Conservation (phyloP, 2,113 vertebrate species). For the Syngnathoides biaculeatus region DNA sequence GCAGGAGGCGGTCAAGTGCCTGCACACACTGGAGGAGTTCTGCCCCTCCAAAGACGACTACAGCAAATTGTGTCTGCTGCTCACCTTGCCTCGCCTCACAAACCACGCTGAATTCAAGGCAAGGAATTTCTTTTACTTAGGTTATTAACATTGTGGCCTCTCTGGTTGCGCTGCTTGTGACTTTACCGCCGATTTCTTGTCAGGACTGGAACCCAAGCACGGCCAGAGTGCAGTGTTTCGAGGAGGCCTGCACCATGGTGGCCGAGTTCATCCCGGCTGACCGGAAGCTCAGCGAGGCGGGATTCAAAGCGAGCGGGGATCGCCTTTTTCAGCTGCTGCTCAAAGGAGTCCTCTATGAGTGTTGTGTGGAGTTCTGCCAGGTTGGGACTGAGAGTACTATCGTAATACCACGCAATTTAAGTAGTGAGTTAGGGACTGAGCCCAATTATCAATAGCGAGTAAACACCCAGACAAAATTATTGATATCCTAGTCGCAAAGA, state of each 20-base stretch:
- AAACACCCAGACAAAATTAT: too few species aligned
- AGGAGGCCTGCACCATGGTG: conserved; percentile 93
- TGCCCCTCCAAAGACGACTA: conserved; percentile 96
- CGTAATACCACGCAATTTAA: neutral
- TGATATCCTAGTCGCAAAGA: too few species aligned
- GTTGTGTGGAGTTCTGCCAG: conserved; percentile 97
- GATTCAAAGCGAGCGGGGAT: conserved; percentile 92
- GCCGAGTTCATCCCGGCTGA: conserved; percentile 97
- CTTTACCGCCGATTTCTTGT: neutral
- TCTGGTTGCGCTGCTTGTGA: neutral
- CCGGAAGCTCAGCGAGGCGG: conserved; percentile 94
- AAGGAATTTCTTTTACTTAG: neutral
- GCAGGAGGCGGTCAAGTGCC: conserved; percentile 95
- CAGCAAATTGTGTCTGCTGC: conserved; percentile 92
- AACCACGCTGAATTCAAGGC: conserved; percentile 94
- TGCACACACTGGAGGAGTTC: conserved; percentile 90
- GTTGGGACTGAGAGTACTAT: conserved; percentile 21
- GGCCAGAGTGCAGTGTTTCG: conserved; percentile 93
- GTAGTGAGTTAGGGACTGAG: too few species aligned
- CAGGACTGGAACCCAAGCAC: conserved; percentile 97
- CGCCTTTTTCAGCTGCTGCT: conserved; percentile 95
- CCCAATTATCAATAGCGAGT: neutral
- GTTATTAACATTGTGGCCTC: neutral
- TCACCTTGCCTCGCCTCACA: conserved; percentile 93
- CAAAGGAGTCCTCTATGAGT: conserved; percentile 95